Base-by-base conservation (phyloP, 2,113 vertebrate species). In the Alethe castanea region DNA sequence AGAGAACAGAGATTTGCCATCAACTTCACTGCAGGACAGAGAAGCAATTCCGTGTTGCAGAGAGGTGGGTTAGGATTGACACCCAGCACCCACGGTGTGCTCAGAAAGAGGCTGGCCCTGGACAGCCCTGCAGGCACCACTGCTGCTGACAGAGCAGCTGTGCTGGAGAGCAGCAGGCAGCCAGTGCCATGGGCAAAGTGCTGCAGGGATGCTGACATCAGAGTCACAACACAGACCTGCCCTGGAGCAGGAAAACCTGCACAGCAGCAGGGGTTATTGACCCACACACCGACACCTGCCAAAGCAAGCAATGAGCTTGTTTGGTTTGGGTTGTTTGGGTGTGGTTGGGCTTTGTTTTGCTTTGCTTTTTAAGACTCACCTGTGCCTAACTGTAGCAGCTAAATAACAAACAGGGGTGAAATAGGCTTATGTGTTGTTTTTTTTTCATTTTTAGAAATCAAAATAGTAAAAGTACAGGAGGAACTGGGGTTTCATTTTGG, bases 61-160 rank as follows among this genome's bases (percentile, higher is more conserved):
- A 52, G 56, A 82, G 52, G 31, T 71, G 61, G 31, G 47, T 28
- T 38, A 62, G 59, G 69, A 64, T 1, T 19, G 64, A 88, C 28
- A n/a, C 6, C 18, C 40, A n/a, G 47, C 61, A 24, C 3, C 38
- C 42, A 33, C 11, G 6, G 38, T 3, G 8, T 2, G 19, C 38
- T 76, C 0, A 0, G 25, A 14, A 45, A 14, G 42, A 40, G 29
- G 44, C 40, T 33, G 60, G 18, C 61, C 14, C 35, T 1, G 25
- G 24, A 12, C 31, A 77, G 44, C 77, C 62, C 73, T 36, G 72
- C 1, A 6, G 76, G 35, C 67, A 35, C 83, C 7, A 1, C 12
- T 4, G 7, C n/a, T 79, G 47, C 31, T 3, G 4, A 6, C 60
- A 7, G 3, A 6, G 24, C 35, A 13, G 45, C 69, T 22, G 19